Conservation (phyloP, 2,797 vertebrate species). For the Phataginus tricuspis region DNA sequence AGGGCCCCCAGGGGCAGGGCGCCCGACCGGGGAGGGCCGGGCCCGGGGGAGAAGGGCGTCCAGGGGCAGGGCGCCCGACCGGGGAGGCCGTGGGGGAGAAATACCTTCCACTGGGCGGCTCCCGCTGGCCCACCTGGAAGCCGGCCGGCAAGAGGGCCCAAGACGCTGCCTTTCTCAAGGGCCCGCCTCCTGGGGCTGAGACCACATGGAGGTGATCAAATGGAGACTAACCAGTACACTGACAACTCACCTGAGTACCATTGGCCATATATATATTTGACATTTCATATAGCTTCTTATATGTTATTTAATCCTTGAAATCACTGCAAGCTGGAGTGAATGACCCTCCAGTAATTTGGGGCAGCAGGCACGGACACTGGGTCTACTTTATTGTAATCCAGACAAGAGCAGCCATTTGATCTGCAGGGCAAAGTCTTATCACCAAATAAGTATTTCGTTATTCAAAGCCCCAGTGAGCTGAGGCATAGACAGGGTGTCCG, state of each 20-base stretch:
- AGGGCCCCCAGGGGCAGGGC: background rate
- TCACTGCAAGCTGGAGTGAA: background rate
- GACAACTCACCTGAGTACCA: background rate
- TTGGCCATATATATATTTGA: background rate
- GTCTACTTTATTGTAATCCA: conserved; percentile 31
- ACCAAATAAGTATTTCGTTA: conserved; percentile 74
- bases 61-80: background rate
- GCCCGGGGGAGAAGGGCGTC: background rate
- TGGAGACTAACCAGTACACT: background rate
- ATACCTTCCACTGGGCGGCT: background rate
- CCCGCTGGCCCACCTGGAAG: background rate
- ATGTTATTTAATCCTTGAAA: background rate
- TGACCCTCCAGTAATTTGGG: background rate
- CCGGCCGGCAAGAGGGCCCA: background rate
- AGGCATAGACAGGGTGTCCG: background rate
- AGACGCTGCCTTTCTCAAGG: background rate
- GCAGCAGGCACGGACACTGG: background rate
- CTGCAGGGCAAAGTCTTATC: conserved; percentile 61
- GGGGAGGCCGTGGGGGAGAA: too few species aligned
- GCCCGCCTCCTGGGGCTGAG: background rate
- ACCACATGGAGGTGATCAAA: too few species aligned
- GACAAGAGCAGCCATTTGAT: conserved; percentile 62
- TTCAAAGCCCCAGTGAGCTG: background rate
- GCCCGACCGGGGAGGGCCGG: background rate
- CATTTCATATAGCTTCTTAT: background rate